Conservation (phyloP, 2,113 vertebrate species). For the Coptodon bakossiorum region DNA sequence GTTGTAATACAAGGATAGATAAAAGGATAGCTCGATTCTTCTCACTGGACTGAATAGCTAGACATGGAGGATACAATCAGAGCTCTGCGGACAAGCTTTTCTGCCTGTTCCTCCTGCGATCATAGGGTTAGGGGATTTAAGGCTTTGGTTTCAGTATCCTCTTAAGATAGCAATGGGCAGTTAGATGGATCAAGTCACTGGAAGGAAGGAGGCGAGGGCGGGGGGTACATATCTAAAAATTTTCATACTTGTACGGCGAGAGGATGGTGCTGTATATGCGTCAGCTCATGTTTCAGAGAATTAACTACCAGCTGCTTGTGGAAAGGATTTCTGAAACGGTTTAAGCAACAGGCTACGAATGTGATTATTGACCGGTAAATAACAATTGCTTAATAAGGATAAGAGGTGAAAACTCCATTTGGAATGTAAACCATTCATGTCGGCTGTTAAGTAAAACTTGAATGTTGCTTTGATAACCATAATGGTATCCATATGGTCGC, state of each 20-base stretch:
- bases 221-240: constrained; percentile 49
- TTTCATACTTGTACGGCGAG: constrained; percentile 30
- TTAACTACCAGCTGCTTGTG: constrained; percentile 27
- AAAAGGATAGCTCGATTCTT: not conserved
- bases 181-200: constrained; percentile 62
- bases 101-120: not conserved
- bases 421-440: constrained; percentile 37
- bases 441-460: constrained; percentile 6
- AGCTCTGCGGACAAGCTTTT: not conserved
- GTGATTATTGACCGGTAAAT: constrained; percentile 48
- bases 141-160: constrained; percentile 61
- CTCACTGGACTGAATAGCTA: not conserved
- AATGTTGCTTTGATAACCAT: constrained; percentile 2
- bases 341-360: constrained; percentile 23
- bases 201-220: constrained; percentile 45
- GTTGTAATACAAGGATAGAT: not conserved
- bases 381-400: constrained; percentile 33
- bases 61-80: not conserved
- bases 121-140: constrained; percentile 46
- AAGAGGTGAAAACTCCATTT: constrained; percentile 19
- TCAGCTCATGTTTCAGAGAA: constrained; percentile 1
- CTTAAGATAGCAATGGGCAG: constrained; percentile 58
- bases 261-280: not conserved
- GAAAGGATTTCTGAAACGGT: constrained; percentile 1
- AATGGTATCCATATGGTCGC: constrained; percentile 14